A percentile compares a stretch with the other conserved stretches of the same genome.
Conservation (phyloP, 2,113 vertebrate species). For the Otolemur garnettii region DNA sequence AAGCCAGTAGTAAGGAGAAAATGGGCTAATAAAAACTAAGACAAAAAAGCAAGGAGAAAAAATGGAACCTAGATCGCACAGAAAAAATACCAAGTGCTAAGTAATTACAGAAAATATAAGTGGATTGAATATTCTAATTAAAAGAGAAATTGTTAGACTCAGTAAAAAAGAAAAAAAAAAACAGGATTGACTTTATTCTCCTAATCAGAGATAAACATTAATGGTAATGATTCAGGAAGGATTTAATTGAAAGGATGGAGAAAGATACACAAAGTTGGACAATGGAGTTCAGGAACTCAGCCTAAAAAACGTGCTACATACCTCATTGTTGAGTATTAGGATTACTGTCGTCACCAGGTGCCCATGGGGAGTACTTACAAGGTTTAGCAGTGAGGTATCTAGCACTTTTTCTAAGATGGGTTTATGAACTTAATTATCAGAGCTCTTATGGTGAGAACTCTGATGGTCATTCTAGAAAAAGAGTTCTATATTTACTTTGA, state of each 20-base stretch:
- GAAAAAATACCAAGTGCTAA: not conserved
- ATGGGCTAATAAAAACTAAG: not conserved
- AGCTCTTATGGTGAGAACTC: too few relatives aligned
- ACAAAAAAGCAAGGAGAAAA: not conserved
- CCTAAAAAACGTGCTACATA: too few relatives aligned
- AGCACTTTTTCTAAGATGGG: too few relatives aligned
- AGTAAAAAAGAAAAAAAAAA: not conserved
- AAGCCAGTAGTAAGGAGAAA: not conserved
- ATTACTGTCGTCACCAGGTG: too few relatives aligned
- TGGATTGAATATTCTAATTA: not conserved
- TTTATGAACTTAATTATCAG: too few relatives aligned
- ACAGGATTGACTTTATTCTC: too few relatives aligned
- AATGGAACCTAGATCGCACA: not conserved
- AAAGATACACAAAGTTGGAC: not conserved
- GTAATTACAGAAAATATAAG: not conserved
- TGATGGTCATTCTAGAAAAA: too few relatives aligned
- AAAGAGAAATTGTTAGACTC: not conserved
- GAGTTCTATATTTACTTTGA: too few relatives aligned
- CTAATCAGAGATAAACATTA: not conserved
- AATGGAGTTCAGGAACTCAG: too few relatives aligned
- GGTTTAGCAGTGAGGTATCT: too few relatives aligned
- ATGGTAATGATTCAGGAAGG: not conserved
- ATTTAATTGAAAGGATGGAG: not conserved
- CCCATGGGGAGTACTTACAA: too few relatives aligned
- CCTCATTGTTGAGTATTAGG: too few relatives aligned